Base-by-base conservation (phyloP, 1,140 invertebrate genomes). In the Pseudoatta argentina region DNA sequence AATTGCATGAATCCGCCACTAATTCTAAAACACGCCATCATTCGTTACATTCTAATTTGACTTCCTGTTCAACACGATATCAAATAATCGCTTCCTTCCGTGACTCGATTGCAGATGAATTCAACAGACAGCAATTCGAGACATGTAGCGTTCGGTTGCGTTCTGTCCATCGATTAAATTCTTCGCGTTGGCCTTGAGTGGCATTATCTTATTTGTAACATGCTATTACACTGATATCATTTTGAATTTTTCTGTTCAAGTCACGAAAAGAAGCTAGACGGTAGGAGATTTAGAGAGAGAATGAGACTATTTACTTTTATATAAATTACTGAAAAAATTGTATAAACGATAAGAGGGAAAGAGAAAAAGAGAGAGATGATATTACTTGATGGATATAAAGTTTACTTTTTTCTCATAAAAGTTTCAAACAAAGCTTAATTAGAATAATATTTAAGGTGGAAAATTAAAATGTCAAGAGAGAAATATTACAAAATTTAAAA, bases 171-270 rank as follows among this genome's bases (percentile, higher is more conserved):
- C 64, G 44, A 59, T 59, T 87, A 87, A 87, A 83, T 75, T 67
- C 61, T 89, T 48, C 51, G 44, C 72, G 34, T 44, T 44, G 61
- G 24, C 87, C 86, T 89, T 89, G 87, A 76, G 55, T 71, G 59
- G 16, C 44, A 51, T 90, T 90, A 90, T 90, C 86, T 90, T 87
- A 89, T 87, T 89, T 89, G 75, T 66, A 57, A 51, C 12, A 7
- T 55, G 67, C 3, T 61, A 77, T 86, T 66, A 89, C 75, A 64
- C 30, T 27, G 61, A 76, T 86, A 83, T 82, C 59, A n/a, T 30
- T 44, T 21, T 12, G 53, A 61, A 66, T 27, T 77, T 30, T 63
- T 77, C 30, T 86, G n/a, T 16, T 18, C 14, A 66, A 59, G 71
- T 51, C 18, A 21, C 39, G 16, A 79, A 21, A 67, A 63, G 34